Percentiles rank a stretch among this genome's conserved stretches.
Evolutionary conservation across 2,888 invertebrate species (phyloP).

Genomic region (Drosophila ustulata): DNA sequence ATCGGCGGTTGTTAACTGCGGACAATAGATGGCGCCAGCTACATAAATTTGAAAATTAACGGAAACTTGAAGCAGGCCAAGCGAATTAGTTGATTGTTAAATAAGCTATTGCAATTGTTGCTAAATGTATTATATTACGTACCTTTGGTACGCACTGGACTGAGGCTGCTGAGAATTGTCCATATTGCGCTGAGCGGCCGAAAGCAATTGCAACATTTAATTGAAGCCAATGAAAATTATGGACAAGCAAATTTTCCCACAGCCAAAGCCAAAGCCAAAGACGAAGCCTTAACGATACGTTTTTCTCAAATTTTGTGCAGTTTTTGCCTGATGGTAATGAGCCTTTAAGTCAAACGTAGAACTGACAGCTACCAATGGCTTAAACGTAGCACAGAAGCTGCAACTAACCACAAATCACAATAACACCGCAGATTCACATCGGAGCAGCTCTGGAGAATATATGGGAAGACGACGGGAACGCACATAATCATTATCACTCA

Average conservation of each 20-base stretch:
- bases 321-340: constrained; percentile 56
- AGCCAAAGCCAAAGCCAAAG: constrained; percentile 63
- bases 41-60: neutral
- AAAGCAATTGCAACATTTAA: constrained; percentile 53
- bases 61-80: neutral
- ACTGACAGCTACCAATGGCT: constrained; percentile 71
- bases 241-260: constrained; percentile 72
- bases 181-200: constrained; percentile 53
- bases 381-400: constrained; percentile 78
- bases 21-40: neutral
- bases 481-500: constrained; percentile 77
- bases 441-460: constrained; percentile 20
- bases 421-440: constrained; percentile 54
- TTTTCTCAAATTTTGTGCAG: constrained; percentile 13
- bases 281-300: constrained; percentile 62
- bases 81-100: too few relatives aligned
- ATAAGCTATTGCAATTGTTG: too few relatives aligned
- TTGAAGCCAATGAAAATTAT: constrained; percentile 73
- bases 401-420: constrained; percentile 78
- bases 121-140: too few relatives aligned
- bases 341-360: constrained; percentile 77
- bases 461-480: constrained; percentile 59
- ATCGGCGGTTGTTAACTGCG: neutral
- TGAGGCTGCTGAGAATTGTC: constrained; percentile 47
- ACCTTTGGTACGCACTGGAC: neutral